Percentiles rank a stretch among this genome's conserved stretches.
Evolutionary conservation across 2,113 vertebrate species (phyloP).

Genomic region (Emydura subglobosa): DNA sequence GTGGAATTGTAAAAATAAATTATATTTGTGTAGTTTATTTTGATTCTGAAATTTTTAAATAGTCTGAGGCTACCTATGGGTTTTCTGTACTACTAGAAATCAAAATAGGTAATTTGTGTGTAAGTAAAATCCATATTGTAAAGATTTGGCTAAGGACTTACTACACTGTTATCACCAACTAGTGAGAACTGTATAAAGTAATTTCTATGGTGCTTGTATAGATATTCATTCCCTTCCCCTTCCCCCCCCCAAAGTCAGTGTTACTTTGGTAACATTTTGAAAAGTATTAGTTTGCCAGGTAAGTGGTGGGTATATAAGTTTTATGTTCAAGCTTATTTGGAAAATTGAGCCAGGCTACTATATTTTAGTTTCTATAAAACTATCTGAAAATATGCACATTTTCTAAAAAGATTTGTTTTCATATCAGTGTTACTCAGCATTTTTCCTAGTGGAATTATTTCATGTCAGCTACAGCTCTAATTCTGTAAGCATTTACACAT

Average conservation of each 20-base stretch:
- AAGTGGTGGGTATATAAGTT: background rate
- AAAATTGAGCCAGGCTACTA: fast-evolving
- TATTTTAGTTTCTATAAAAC: background rate
- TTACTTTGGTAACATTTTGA: no score
- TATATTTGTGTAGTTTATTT: background rate
- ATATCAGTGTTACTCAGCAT: background rate
- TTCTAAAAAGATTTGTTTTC: background rate
- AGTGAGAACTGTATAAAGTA: background rate
- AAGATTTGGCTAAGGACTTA: constrained; percentile 7
- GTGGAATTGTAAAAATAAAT: background rate
- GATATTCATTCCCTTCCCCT: background rate
- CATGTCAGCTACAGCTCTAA: background rate
- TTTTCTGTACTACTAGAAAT: background rate
- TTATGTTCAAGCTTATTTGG: background rate
- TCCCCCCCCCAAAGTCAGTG: no score
- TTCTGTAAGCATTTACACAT: background rate
- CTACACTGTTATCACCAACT: background rate
- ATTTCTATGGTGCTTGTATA: background rate
- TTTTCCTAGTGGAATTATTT: background rate
- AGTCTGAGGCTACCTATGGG: background rate
- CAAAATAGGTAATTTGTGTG: background rate
- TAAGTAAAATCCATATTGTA: background rate
- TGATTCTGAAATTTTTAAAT: constrained; percentile 1
- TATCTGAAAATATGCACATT: background rate
- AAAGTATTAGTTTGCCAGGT: background rate